Percentiles rank a stretch among this genome's conserved stretches.
Conservation (phyloP, 2,888 invertebrate genomes). For the Drosophila testacea region DNA sequence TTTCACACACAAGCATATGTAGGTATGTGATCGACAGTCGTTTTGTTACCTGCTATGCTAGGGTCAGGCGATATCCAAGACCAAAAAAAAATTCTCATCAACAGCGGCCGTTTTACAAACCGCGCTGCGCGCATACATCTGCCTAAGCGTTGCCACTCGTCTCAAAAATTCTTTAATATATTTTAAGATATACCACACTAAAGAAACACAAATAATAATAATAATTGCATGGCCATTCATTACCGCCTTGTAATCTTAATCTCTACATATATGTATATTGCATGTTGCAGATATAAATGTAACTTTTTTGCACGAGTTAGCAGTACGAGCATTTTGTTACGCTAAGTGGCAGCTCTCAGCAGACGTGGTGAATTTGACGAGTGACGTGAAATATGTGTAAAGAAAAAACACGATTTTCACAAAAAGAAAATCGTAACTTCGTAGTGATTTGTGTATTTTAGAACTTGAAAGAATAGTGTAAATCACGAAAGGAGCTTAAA, state of each 20-base stretch:
- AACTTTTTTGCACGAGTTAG: slow-evolving; percentile 50
- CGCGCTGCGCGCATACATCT: slow-evolving; percentile 31
- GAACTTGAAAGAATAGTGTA: slow-evolving; percentile 3
- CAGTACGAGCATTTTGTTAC: slow-evolving; percentile 35
- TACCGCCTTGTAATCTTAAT: slow-evolving; percentile 14
- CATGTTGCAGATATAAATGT: slow-evolving; percentile 4
- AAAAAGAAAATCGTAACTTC: slow-evolving; percentile 46
- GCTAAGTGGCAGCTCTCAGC: slow-evolving; percentile 59
- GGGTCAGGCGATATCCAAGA: slow-evolving; percentile 39
- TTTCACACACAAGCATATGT: slow-evolving; percentile 6
- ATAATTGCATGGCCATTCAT: not conserved
- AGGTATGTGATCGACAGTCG: slow-evolving; percentile 6
- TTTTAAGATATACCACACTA: not conserved
- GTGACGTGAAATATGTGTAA: slow-evolving; percentile 77
- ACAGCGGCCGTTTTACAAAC: slow-evolving; percentile 20
- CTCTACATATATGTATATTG: not conserved
- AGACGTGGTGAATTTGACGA: slow-evolving; percentile 73
- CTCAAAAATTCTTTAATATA: not conserved
- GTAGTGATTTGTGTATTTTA: slow-evolving; percentile 19
- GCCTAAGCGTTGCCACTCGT: slow-evolving; percentile 39
- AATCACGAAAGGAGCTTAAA: not conserved
- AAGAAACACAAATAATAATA: not conserved
- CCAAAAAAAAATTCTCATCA: slow-evolving; percentile 1
- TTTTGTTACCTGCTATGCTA: slow-evolving; percentile 48
- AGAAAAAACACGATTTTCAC: slow-evolving; percentile 71